Conservation (phyloP, 1,140 invertebrate species). For the Eurosta solidaginis region DNA sequence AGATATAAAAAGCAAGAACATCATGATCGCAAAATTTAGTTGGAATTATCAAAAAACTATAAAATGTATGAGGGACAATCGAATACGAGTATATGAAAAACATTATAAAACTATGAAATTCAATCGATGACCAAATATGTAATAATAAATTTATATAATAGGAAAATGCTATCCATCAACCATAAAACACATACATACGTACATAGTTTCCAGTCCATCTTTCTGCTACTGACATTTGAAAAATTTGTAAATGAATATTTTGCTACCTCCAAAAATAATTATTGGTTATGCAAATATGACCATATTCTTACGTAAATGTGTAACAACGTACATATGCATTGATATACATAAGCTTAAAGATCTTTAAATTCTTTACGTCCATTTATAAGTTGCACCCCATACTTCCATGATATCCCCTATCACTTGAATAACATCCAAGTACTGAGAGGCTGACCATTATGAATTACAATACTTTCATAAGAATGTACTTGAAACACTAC, state of each 20-base stretch:
- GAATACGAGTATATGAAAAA: no score
- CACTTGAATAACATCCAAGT: neutral
- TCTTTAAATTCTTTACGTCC: neutral
- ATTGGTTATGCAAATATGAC: no score
- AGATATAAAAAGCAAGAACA: no score
- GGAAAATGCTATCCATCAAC: no score
- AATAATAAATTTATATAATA: no score
- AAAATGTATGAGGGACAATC: no score
- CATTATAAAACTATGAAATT: no score
- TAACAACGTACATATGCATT: neutral
- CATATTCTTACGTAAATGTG: no score
- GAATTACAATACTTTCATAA: neutral
- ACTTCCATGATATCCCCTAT: neutral
- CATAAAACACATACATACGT: no score
- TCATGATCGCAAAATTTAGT: no score
- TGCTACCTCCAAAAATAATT: neutral
- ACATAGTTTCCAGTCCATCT: neutral
- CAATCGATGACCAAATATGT: no score
- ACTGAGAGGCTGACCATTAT: constrained; percentile 11
- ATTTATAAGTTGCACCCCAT: neutral
- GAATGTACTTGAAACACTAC: constrained; percentile 1
- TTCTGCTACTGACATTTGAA: neutral
- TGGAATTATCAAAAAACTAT: no score
- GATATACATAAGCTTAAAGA: neutral
- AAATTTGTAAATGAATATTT: neutral